These are phyloP conservation scores for Danaus plexippus DNA, from an alignment of 1,140 invertebrate species.

Conservation along the genomic window DNA sequence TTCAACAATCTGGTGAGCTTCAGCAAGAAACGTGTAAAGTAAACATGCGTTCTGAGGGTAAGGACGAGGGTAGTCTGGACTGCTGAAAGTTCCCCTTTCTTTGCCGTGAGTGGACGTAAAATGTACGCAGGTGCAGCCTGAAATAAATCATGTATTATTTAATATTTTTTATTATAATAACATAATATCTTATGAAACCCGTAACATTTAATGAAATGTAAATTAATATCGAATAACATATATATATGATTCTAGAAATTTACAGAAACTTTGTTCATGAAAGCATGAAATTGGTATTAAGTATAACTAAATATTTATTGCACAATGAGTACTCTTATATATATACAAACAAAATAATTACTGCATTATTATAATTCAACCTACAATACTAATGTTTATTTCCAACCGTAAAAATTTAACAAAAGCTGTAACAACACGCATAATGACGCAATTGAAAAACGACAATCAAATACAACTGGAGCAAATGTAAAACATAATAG, in stretches of 20 bases:
- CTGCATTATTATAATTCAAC: constrained; percentile 6
- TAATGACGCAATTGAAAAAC: constrained; percentile 15
- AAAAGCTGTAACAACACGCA: constrained; percentile 10
- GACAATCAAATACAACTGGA: constrained; percentile 17
- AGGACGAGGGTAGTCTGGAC: constrained; percentile 84
- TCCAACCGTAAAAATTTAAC: constrained; percentile 12
- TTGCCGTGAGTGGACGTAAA: constrained; percentile 86
- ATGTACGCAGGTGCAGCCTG: constrained; percentile 87
- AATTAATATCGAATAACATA: too few species aligned
- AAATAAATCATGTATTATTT: constrained; percentile 23
- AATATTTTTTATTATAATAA: background rate
- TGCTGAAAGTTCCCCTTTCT: constrained; percentile 84
- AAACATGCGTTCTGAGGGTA: constrained; percentile 87
- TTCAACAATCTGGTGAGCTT: constrained; percentile 84
- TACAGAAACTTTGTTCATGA: too few species aligned
- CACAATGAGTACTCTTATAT: background rate
- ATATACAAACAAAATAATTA: background rate
- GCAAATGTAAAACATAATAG: constrained; percentile 15
- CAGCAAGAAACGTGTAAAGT: constrained; percentile 87
- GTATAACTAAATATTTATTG: too few species aligned
- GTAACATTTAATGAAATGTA: too few species aligned
- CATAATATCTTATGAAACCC: background rate
- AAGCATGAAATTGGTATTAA: too few species aligned
- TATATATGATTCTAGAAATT: too few species aligned
- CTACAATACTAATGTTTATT: constrained; percentile 6